Evolutionary conservation across 2,113 vertebrate genomes (phyloP), one percentile per base, ranked within the genome.

Genomic region (Nicator chloris): DNA sequence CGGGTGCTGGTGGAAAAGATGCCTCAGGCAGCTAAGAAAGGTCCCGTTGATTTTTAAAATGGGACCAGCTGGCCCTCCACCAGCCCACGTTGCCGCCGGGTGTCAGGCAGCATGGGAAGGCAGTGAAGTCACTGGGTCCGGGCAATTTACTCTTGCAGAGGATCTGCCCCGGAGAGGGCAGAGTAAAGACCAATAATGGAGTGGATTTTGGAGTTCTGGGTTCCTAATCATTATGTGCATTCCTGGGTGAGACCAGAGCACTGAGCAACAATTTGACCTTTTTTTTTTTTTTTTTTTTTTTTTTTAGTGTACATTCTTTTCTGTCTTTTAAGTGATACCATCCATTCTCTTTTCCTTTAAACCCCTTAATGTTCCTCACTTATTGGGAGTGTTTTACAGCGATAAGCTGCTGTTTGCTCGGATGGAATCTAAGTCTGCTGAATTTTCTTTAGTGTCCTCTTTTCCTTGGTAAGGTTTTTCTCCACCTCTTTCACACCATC

Each of bases 21-120:
- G 92, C 64, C 84, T 95, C 82, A 75, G 77, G 57, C 73, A 15
- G 80, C 40, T 19, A 90, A 93, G 95, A 95, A 97, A 93, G 88
- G 69, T 77, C 88, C 76, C 2, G 69, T 91, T 93, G 90, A 86
- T 80, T 79, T 96, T 86, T 70, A 7, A 80, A 86, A 45, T 50
- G 88, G 78, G 72, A 73, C 22, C 72, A 18, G 64, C 2, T 94
- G 93, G 93, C 86, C 33, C 49, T 71, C 18, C 80, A 92, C 76
- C 90, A 90, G 71, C 72, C 64, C 71, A 22, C 15, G 18, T 45
- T 79, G 37, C 65, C 0, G 2, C 31, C 0, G 28, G 47, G 33
- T 59, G 69, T 75, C 61, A 64, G 72, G 63, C 70, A 47, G 75
- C 30, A 13, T 1, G 70, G 79, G 65, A 82, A 79, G 49, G 91